These are phyloP conservation scores for Micropoecilia bifurca DNA, from an alignment of 2,797 vertebrate species.

Conservation along the genomic window DNA sequence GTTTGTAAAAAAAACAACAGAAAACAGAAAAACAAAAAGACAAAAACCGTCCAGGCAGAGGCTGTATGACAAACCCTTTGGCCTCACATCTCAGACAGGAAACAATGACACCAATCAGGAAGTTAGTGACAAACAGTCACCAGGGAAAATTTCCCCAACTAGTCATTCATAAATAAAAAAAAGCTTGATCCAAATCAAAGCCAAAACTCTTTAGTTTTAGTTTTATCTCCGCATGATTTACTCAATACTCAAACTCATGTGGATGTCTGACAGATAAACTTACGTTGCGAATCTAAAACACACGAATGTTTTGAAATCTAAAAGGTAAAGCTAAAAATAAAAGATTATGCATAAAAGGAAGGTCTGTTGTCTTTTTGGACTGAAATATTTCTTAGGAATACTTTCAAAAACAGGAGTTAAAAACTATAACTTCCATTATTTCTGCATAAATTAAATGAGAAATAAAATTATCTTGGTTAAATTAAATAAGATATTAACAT, in stretches of 20 bases:
- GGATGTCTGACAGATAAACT: neutral
- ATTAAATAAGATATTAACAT: too few species aligned
- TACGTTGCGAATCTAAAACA: too few species aligned
- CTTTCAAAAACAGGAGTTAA: too few species aligned
- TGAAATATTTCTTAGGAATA: too few species aligned
- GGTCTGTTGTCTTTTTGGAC: neutral
- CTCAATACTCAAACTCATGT: neutral
- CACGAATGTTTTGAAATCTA: too few species aligned
- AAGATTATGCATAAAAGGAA: neutral
- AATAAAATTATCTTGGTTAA: too few species aligned
- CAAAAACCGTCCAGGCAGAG: slow-evolving; percentile 32
- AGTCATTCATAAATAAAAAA: slow-evolving; percentile 73
- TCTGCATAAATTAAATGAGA: too few species aligned
- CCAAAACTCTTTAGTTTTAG: slow-evolving; percentile 5
- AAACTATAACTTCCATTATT: too few species aligned
- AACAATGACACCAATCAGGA: slow-evolving; percentile 60
- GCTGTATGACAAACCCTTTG: slow-evolving; percentile 8
- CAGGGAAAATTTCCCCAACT: slow-evolving; percentile 42
- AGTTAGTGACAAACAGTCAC: slow-evolving; percentile 53
- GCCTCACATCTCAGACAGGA: slow-evolving; percentile 54
- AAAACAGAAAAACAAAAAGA: slow-evolving; percentile 22
- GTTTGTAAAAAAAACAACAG: slow-evolving; percentile 1
- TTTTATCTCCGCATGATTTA: neutral
- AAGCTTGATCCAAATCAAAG: slow-evolving; percentile 43
- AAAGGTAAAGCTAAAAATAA: too few species aligned